Conservation (phyloP, 2,888 invertebrate genomes). For the Ctena decussata region DNA sequence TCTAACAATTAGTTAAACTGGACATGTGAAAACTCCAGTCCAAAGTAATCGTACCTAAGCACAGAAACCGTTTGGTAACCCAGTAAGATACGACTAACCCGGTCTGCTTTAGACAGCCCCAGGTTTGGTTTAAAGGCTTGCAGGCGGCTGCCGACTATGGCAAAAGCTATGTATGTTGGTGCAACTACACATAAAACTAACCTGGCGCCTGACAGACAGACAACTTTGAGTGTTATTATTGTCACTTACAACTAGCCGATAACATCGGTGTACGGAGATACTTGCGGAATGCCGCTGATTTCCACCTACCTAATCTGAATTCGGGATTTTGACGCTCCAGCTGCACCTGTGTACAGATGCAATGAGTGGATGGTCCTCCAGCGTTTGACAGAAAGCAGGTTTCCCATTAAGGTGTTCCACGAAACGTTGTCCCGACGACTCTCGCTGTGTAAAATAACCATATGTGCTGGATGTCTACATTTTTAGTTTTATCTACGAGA, state of each 20-base stretch:
- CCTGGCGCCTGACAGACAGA: not conserved
- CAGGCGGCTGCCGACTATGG: not conserved
- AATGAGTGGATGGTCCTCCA: not conserved
- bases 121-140: not conserved
- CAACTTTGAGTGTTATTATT: too few relatives aligned
- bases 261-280: too few relatives aligned
- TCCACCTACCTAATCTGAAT: not conserved
- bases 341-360: not conserved
- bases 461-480: not conserved
- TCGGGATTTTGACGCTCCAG: not conserved
- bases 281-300: too few relatives aligned
- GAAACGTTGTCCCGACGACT: not conserved
- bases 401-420: not conserved
- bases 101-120: conserved; percentile 4
- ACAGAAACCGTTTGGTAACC: too few relatives aligned
- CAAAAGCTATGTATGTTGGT: not conserved
- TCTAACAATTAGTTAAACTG: too few relatives aligned
- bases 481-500: not conserved
- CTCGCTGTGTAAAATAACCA: not conserved
- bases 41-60: too few relatives aligned
- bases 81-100: not conserved
- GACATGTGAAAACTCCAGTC: too few relatives aligned
- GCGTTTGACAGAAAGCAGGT: not conserved
- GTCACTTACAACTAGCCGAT: too few relatives aligned
- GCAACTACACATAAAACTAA: not conserved